phyloP scores from a whole-genome alignment of 2,797 vertebrate species.

The Chaunax sp. region DNA sequence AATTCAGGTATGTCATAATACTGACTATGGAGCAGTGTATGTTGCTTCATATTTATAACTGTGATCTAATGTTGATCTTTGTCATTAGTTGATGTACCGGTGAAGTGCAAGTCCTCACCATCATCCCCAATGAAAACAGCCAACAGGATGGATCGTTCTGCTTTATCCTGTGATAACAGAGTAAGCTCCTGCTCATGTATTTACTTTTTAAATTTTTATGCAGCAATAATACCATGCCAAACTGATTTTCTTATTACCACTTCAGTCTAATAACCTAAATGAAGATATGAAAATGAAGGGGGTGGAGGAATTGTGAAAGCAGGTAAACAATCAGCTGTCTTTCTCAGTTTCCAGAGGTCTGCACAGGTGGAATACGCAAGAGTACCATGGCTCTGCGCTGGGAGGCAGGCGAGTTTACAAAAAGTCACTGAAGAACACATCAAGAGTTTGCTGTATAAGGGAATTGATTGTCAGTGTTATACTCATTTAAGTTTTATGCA shows the following conservation, averaged over 20 bases:
- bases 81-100: slow-evolving; percentile 72
- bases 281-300: slow-evolving; percentile 11
- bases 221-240: slow-evolving; percentile 4
- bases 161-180: slow-evolving; percentile 84
- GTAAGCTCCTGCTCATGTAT: slow-evolving; percentile 60
- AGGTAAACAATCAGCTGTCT: slow-evolving; percentile 37
- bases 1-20: slow-evolving; percentile 73
- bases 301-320: slow-evolving; percentile 30
- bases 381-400: slow-evolving; percentile 85
- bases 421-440: slow-evolving; percentile 70
- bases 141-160: slow-evolving; percentile 84
- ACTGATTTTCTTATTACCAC: slow-evolving; percentile 6
- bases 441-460: slow-evolving; percentile 16
- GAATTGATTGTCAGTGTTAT: slow-evolving; percentile 42
- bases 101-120: slow-evolving; percentile 87
- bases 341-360: slow-evolving; percentile 81
- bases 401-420: slow-evolving; percentile 84
- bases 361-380: slow-evolving; percentile 78
- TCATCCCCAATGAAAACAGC: slow-evolving; percentile 86
- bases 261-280: slow-evolving; percentile 21
- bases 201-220: too few relatives aligned
- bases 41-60: neutral
- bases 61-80: neutral
- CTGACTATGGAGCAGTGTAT: neutral
- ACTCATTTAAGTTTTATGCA: slow-evolving; percentile 55